Evolutionary conservation across 2,888 invertebrate species (phyloP).

Genomic region (Scelioninae gen. 1): DNA sequence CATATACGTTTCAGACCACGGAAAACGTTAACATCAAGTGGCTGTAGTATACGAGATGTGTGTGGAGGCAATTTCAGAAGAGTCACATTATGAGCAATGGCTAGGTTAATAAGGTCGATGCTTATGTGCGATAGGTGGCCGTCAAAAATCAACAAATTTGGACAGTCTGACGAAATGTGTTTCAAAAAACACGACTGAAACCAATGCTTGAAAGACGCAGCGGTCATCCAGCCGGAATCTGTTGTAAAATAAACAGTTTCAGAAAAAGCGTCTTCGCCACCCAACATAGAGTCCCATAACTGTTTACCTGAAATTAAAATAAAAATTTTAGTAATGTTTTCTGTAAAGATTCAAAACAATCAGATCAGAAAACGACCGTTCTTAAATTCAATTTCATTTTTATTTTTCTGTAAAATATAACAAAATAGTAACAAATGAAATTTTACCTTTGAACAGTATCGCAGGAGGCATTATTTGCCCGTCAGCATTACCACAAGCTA

Average conservation of each 20-base stretch:
- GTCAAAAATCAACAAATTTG: background rate
- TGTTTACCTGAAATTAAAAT: conserved; percentile 25
- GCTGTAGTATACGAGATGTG: conserved; percentile 23
- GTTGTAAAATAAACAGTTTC: conserved; percentile 20
- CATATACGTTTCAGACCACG: conserved; percentile 34
- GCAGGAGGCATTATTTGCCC: too few relatives aligned
- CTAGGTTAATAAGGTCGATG: background rate
- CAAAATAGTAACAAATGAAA: too few relatives aligned
- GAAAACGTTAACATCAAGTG: conserved; percentile 46
- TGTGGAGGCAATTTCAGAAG: background rate
- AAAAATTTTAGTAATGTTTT: too few relatives aligned
- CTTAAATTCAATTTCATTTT: too few relatives aligned
- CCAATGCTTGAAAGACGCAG: background rate
- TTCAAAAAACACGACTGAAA: background rate
- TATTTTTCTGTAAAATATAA: too few relatives aligned
- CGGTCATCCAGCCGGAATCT: conserved; percentile 34
- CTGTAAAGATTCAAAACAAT: too few relatives aligned
- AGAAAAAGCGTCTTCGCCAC: conserved; percentile 3
- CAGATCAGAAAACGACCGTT: too few relatives aligned
- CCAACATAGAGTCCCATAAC: conserved; percentile 18
- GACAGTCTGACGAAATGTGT: background rate
- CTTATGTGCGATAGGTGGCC: background rate
- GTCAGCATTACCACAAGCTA: too few relatives aligned
- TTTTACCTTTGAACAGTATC: too few relatives aligned
- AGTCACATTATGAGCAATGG: background rate